Evolutionary conservation across 2,888 invertebrate species (phyloP), one percentile per base, ranked within the genome.

Genomic region (Pseudococcus jackbeardsleyi): DNA sequence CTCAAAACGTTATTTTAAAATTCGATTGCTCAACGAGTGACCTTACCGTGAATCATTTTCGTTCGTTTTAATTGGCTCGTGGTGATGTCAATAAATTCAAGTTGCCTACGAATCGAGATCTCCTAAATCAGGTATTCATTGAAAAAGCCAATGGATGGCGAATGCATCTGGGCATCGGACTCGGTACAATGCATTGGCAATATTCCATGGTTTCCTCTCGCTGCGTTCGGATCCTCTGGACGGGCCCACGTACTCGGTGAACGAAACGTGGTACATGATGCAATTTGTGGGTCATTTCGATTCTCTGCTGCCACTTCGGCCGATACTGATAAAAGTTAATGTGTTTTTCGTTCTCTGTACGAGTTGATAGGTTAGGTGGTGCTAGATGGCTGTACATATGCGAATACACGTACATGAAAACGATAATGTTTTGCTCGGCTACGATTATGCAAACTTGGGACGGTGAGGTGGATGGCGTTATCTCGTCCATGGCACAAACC

Each of bases 201-300:
- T 17, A 33, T 72, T 72, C 72, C 72, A 72, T 33, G 59, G 19
- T n/a, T 59, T 59, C 19, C 59, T 59, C 59, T 59, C 19, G n/a
- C 59, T 5, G 1, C 17, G 50, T 50, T 50, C 50, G 0, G 50
- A 0, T 19, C 59, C 8, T 19, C 19, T 19, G 72, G 33, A 15
- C 72, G 33, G 33, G 72, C 72, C 72, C 72, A 72, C 72, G 17
- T 72, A 39, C 15, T 12, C 50, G 5, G 17, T 54, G 19, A 5
- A 59, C 72, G 33, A 72, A 33, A 72, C 72, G 15, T 39, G 39
- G 26, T 33, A 72, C 72, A 15, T 72, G 72, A 72, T 39, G 72
- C 72, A 72, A 72, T 72, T 72, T 72, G 72, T 72, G 72, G 72
- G 72, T 39, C 72, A 72, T 72, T 72, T 72, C 33, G 33, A 33